Percentiles rank a stretch among this genome's conserved stretches.
Evolutionary conservation across 2,888 invertebrate genomes (phyloP).

Genomic region (Pterostichus madidus): DNA sequence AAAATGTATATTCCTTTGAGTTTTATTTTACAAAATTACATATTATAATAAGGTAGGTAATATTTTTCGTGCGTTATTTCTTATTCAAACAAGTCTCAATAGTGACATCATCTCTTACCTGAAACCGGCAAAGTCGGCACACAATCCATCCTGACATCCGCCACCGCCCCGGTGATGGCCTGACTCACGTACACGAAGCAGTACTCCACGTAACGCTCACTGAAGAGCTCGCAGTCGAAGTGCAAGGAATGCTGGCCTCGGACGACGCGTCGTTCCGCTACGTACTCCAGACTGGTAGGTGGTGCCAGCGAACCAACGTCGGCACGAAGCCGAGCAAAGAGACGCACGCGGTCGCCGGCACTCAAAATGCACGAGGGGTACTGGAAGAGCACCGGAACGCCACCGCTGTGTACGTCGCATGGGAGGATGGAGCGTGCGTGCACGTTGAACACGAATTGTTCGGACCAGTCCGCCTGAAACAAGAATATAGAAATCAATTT

Average conservation of each 20-base stretch:
- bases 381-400: conserved; percentile 89
- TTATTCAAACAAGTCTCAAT: too few species aligned
- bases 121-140: conserved; percentile 89
- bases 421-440: conserved; percentile 91
- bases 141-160: conserved; percentile 91
- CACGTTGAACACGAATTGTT: conserved; percentile 91
- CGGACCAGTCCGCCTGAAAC: conserved; percentile 89
- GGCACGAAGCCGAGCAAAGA: conserved; percentile 86
- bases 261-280: conserved; percentile 83
- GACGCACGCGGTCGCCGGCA: conserved; percentile 87
- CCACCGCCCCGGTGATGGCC: conserved; percentile 90
- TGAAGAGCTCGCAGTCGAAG: conserved; percentile 91
- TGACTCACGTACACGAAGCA: conserved; percentile 94
- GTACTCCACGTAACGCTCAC: conserved; percentile 90
- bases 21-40: too few species aligned
- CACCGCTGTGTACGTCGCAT: conserved; percentile 85
- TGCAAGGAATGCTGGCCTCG: conserved; percentile 87
- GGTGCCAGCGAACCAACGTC: conserved; percentile 85
- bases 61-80: too few species aligned
- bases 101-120: conserved; percentile 79
- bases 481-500: conserved; percentile 13
- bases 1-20: too few species aligned
- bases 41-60: too few species aligned
- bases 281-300: conserved; percentile 82
- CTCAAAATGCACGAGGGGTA: conserved; percentile 91